Percentiles rank a stretch among this genome's conserved stretches.
These are phyloP conservation scores for Nymphalis c-album DNA, from an alignment of 2,888 invertebrate species.

Conservation along the genomic window DNA sequence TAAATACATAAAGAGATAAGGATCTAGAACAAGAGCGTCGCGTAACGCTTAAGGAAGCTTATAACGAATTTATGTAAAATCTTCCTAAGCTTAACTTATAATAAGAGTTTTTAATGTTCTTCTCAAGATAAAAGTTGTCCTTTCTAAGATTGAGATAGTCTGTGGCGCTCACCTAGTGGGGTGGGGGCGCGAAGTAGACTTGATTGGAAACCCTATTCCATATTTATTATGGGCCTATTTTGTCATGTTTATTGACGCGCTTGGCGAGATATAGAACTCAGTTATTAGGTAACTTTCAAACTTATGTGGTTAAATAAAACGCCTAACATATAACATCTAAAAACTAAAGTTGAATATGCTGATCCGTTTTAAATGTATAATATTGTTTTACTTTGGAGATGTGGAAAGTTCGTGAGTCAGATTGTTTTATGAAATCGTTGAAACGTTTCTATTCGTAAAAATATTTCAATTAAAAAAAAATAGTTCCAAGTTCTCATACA, in stretches of 20 bases:
- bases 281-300: slow-evolving; percentile 40
- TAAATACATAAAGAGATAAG: too few relatives aligned
- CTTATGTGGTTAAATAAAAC: slow-evolving; percentile 27
- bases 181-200: slow-evolving; percentile 71
- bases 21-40: too few relatives aligned
- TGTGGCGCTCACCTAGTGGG: slow-evolving; percentile 50
- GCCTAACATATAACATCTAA: slow-evolving; percentile 17
- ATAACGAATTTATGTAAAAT: not conserved
- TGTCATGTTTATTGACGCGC: slow-evolving; percentile 75
- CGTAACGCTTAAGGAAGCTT: too few relatives aligned
- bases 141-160: slow-evolving; percentile 50
- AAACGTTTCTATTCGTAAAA: too few relatives aligned
- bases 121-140: slow-evolving; percentile 2
- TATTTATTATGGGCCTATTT: slow-evolving; percentile 80
- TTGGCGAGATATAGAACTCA: slow-evolving; percentile 49
- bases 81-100: not conserved
- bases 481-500: too few relatives aligned
- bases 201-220: slow-evolving; percentile 81
- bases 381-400: not conserved
- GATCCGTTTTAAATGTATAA: not conserved
- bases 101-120: not conserved
- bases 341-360: not conserved
- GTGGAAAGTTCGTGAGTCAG: too few relatives aligned
- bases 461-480: too few relatives aligned
- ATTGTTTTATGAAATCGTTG: too few relatives aligned